These are phyloP conservation scores for Phortica magna DNA, from an alignment of 2,888 invertebrate species.

Conservation along the genomic window DNA sequence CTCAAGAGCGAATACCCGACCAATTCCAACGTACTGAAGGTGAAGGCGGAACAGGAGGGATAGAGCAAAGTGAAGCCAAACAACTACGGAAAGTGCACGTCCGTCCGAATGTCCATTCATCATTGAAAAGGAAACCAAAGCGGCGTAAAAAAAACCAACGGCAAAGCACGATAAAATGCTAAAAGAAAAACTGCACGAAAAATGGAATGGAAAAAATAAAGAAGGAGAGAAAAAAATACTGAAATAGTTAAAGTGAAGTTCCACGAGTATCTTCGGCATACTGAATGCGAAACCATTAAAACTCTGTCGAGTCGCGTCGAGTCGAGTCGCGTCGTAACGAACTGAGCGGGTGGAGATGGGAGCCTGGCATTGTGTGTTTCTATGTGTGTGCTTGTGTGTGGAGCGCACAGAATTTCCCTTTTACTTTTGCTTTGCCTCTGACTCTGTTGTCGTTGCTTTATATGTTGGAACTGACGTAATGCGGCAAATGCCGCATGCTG, in stretches of 20 bases:
- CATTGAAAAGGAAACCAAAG: slow-evolving; percentile 57
- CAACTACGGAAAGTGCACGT: slow-evolving; percentile 19
- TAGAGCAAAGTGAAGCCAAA: slow-evolving; percentile 26
- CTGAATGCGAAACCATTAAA: slow-evolving; percentile 22
- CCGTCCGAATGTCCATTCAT: slow-evolving; percentile 16
- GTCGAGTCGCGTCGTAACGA: background rate
- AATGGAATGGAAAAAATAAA: slow-evolving; percentile 53
- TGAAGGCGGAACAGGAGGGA: slow-evolving; percentile 44
- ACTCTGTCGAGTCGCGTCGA: background rate
- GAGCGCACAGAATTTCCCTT: slow-evolving; percentile 64
- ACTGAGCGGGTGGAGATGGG: background rate
- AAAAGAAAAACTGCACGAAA: slow-evolving; percentile 49
- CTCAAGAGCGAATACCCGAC: slow-evolving; percentile 51
- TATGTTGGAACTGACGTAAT: slow-evolving; percentile 63
- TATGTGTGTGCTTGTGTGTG: slow-evolving; percentile 39
- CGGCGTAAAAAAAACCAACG: slow-evolving; percentile 56
- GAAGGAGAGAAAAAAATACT: slow-evolving; percentile 18
- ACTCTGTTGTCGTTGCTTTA: background rate
- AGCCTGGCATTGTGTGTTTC: slow-evolving; percentile 2
- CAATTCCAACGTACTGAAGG: slow-evolving; percentile 35
- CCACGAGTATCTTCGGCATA: slow-evolving; percentile 27
- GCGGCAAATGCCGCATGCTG: slow-evolving; percentile 61
- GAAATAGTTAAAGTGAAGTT: slow-evolving; percentile 26
- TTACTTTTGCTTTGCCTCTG: slow-evolving; percentile 52
- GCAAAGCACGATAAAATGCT: slow-evolving; percentile 14